Evolutionary conservation across 1,140 invertebrate species (phyloP), one percentile per base, ranked within the genome.

Genomic region (Drosophila oshimai): DNA sequence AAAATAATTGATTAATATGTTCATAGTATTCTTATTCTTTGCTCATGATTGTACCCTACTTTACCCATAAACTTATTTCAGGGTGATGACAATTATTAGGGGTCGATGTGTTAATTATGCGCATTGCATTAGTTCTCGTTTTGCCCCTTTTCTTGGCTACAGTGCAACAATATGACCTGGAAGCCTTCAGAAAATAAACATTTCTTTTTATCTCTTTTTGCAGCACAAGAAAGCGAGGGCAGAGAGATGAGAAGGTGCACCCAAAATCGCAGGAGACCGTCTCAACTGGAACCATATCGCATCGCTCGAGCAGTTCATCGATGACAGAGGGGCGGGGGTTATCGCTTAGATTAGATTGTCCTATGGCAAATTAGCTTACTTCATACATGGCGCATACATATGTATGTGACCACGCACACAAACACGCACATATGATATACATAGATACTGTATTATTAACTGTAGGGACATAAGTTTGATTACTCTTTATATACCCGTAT

Each of bases 401-500:
- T 64, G 50, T 54, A 46, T 57, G 20, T 24, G 26, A 65, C 50
- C 54, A 57, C 58, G 69, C 64, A 47, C 47, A 79, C 67, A 45
- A 60, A 49, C 37, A 57, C 53, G 57, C 44, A 74, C 57, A 73
- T 64, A 73, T 71, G 46, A 73, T 72, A 62, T 67, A 34, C 36
- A 76, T 72, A 74, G 46, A 79, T 74, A 79, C 74, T 75, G 61
- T 81, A 76, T 68, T 83, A 64, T 73, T 83, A 76, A 83, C 55
- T 64, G 42, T 73, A 54, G 41, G 37, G 41, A 53, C 53, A 33
- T 74, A 78, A 84, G 79, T 65, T 70, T 50, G 64, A 87, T 80
- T 87, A 87, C 78, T 76, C 65, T 76, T 86, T 80, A 75, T 65
- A 80, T 80, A 84, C 50, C 60, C 74, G 71, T 84, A 78, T 79